Evolutionary conservation across 37 sponge, comb jelly and placozoan species (phyloP).

Genomic region (Amphimedon queenslandica): DNA sequence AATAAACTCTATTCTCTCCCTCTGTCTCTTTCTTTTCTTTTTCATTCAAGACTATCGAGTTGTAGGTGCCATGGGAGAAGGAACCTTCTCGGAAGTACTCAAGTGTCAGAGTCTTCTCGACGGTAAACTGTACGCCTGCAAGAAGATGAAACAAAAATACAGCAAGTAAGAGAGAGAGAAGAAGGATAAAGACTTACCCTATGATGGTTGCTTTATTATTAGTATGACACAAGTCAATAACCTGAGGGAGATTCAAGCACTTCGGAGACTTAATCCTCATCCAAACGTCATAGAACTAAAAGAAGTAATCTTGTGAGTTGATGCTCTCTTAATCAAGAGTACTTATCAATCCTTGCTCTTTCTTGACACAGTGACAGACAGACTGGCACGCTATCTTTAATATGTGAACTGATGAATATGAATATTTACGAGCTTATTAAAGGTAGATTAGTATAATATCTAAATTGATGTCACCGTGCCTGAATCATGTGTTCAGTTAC

Average conservation of each 20-base stretch:
- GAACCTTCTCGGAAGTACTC: conserved; percentile 97
- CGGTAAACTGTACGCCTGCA: conserved; percentile 94
- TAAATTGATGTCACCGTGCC: too few relatives aligned
- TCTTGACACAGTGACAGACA: conserved; percentile 63
- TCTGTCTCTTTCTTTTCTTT: neutral
- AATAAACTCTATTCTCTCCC: too few relatives aligned
- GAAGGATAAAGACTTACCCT: neutral
- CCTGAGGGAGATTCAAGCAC: conserved; percentile 90
- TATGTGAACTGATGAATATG: conserved; percentile 96
- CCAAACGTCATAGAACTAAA: conserved; percentile 90
- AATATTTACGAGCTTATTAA: conserved; percentile 96
- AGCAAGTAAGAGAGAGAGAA: conserved; percentile 46
- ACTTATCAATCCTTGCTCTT: neutral
- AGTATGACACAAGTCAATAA: conserved; percentile 93
- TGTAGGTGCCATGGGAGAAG: conserved; percentile 91
- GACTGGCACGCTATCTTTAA: conserved; percentile 73
- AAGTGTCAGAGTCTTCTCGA: conserved; percentile 91
- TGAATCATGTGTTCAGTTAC: too few relatives aligned
- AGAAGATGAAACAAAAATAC: conserved; percentile 95
- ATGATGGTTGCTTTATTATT: neutral
- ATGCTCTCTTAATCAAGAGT: neutral
- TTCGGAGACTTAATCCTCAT: conserved; percentile 92
- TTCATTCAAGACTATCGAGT: conserved; percentile 88
- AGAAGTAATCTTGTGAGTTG: conserved; percentile 92
- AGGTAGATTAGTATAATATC: conserved; percentile 48